Evolutionary conservation across 92 coral and sea anemone genomes (phyloP), one percentile per base, ranked within the genome.

Genomic region (Diadumene lineata): DNA sequence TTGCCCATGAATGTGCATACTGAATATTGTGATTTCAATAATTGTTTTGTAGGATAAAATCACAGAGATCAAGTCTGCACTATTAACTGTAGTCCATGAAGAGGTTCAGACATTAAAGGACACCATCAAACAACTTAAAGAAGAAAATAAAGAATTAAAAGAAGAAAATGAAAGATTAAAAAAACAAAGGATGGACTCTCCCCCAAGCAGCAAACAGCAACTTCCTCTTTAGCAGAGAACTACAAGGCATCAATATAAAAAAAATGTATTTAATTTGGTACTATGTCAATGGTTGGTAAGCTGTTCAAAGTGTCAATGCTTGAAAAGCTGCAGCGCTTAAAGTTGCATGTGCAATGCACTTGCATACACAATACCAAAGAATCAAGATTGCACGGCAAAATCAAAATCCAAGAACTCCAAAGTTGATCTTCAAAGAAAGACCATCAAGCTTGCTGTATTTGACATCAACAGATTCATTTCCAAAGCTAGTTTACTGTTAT

Each of bases 41-140:
- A n/a, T 73, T 66, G 25, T 63, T 61, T 85, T 85, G 2, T 72
- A 96, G 99, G 97, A 92, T 79, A 97, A 96, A 75, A 93, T 96
- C 58, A 93, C 90, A 22, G 96, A 92, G 79, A 96, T 96, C 70
- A 96, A 96, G 79, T 84, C 96, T 31, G 96, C 94, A 53, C 89
- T 96, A 56, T 84, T 96, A 29, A 83, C 83, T 71, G 96, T 89
- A 68, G 99, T 96, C 25, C 92, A 96, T 61, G 96, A 93, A 69
- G 99, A 96, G 79, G 99, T 96, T 38, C 93, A 92, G 66, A 96
- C 94, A 78, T 83, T 96, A 75, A 96, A 96, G 85, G 96, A 88
- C 78, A 96, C 96, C 67, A 96, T 96, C 23, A 75, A 89, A 72
- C 85, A 96, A 72, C 90, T 96, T n/a, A 92, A 81, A 63, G 90